These are phyloP conservation scores for Nyctibius bracteatus DNA, from an alignment of 2,113 vertebrate genomes.

Conservation along the genomic window DNA sequence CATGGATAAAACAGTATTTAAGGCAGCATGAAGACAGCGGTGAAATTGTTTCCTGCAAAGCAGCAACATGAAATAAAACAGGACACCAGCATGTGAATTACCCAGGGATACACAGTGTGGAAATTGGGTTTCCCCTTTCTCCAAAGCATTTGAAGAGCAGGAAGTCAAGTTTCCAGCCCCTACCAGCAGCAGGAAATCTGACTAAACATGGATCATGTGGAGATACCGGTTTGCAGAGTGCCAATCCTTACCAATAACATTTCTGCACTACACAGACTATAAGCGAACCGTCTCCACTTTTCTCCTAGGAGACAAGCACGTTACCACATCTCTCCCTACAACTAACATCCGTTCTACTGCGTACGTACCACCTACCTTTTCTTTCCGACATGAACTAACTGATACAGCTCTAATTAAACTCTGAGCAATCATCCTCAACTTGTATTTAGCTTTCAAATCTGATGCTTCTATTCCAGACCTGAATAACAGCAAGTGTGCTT, in stretches of 20 bases:
- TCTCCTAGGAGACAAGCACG: neutral
- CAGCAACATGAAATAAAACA: neutral
- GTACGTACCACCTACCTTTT: neutral
- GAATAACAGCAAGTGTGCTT: neutral
- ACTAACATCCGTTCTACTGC: neutral
- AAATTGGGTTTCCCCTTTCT: neutral
- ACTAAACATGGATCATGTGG: neutral
- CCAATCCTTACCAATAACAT: neutral
- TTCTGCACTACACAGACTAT: neutral
- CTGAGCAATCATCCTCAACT: neutral
- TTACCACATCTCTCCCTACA: neutral
- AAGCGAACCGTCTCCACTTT: neutral
- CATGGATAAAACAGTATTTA: neutral
- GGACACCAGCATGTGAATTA: neutral
- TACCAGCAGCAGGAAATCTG: neutral
- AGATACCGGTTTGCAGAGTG: neutral
- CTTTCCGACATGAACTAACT: neutral
- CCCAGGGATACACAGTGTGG: neutral
- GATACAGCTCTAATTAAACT: constrained; percentile 30
- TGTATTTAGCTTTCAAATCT: neutral
- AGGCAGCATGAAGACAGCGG: neutral
- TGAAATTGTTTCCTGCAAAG: neutral
- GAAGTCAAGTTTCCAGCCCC: neutral
- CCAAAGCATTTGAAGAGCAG: neutral
- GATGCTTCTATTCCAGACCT: constrained; percentile 25